Base-by-base conservation (phyloP, 1,140 invertebrate species). In the Hypothenemus hampei region DNA sequence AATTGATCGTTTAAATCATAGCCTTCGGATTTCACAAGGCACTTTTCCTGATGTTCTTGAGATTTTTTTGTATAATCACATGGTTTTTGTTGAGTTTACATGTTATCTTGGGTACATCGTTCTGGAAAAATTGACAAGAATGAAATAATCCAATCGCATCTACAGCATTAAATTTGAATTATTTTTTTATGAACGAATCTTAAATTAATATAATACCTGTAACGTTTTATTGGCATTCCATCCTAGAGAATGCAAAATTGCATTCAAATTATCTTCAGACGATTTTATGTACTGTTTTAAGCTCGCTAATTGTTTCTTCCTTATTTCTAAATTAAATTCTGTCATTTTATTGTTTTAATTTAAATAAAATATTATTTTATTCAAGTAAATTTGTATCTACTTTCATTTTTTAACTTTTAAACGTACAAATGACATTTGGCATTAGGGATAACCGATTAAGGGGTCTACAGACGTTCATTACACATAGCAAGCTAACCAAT, bases 11-110 rank as follows among this genome's bases (percentile, higher is more conserved):
- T 55, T 47, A 66, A 44, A 21, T 58, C 47, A 58, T 80, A 80
- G 48, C 76, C 76, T 59, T 76, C 71, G 8, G 66, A 64, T 63
- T 69, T 76, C 68, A 77, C 71, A 41, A 69, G 68, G 64, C 78
- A 80, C 41, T 55, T 64, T 26, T 72, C 53, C 3, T 77, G 48
- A 67, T 79, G 78, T 31, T n/a, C 69, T 56, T 33, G 73, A 66
- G 3, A 74, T 52, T 21, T 53, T 68, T 65, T 45, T 68, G 48
- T 13, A 66, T 65, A 26, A 80, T 57, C 53, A 63, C 65, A 62
- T 80, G 78, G 1, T 68, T 68, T 4, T 64, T 31, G 63, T 77
- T 65, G 29, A 77, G 69, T n/a, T n/a, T n/a, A n/a, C n/a, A n/a
- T n/a, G n/a, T 1, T 19, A 39, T 1, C 15, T 62, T 58, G 29